phyloP scores from a whole-genome alignment of 2,113 vertebrate genomes.

The Chaetorhynchus papuensis region DNA sequence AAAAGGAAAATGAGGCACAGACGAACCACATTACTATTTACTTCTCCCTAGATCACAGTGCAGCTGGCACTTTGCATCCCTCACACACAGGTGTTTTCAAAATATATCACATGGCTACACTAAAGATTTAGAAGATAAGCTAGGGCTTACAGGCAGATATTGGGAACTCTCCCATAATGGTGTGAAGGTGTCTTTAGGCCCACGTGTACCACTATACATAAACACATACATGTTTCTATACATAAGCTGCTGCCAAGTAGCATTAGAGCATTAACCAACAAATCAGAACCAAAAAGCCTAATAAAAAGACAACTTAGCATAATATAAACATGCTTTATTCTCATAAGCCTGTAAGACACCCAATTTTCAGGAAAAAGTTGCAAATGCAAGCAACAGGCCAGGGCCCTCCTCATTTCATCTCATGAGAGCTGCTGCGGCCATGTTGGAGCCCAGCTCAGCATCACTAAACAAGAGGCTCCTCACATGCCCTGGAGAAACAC shows the following conservation, averaged over 20 bases:
- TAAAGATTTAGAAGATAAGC: neutral
- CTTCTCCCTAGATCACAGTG: neutral
- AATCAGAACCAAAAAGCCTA: neutral
- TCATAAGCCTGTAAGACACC: neutral
- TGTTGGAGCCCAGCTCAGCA: neutral
- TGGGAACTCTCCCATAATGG: neutral
- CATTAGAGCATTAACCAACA: neutral
- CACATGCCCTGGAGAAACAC: neutral
- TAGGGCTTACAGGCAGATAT: neutral
- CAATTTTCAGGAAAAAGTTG: neutral
- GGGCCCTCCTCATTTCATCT: neutral
- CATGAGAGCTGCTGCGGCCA: accelerated
- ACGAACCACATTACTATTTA: neutral
- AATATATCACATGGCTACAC: accelerated
- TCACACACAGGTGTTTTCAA: neutral
- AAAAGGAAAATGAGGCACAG: neutral
- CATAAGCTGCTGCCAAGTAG: neutral
- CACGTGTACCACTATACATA: accelerated
- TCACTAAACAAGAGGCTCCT: too few relatives aligned
- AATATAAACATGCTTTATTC: neutral
- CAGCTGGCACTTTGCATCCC: neutral
- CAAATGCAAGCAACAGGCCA: accelerated
- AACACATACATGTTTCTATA: accelerated
- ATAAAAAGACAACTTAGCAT: neutral
- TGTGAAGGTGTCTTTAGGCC: neutral